Evolutionary conservation across 2,888 invertebrate species (phyloP).

Genomic region (Mystacides longicornis): DNA sequence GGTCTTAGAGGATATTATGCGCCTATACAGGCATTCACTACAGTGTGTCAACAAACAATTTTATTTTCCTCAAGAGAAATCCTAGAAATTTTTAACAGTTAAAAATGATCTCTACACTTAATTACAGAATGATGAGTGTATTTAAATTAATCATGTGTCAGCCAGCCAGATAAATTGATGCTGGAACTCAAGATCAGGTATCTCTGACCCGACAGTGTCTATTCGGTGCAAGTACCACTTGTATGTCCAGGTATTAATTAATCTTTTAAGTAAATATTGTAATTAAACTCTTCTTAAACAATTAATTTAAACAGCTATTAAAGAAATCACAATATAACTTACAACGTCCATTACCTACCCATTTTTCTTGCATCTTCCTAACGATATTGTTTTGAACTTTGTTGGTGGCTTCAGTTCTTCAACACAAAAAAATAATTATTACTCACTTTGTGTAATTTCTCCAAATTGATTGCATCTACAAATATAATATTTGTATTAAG

Average conservation of each 20-base stretch:
- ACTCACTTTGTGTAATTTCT: no score
- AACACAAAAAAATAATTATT: no score
- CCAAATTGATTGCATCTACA: no score
- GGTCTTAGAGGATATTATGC: no score
- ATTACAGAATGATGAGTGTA: conserved; percentile 1
- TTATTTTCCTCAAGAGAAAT: no score
- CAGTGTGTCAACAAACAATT: no score
- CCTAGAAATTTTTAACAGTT: no score
- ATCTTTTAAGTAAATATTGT: conserved; percentile 1
- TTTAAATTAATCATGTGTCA: conserved; percentile 1
- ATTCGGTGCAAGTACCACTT: background rate
- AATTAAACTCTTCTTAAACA: background rate
- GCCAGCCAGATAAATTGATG: background rate
- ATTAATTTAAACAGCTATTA: background rate
- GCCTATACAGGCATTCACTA: no score
- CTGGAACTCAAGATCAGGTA: background rate
- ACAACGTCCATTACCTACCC: background rate
- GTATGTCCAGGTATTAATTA: background rate
- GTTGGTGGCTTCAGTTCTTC: no score
- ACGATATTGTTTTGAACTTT: no score
- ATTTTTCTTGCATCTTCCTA: background rate
- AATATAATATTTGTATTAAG: no score
- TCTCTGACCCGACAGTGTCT: background rate
- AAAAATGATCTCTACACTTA: background rate
- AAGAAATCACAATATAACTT: background rate